phyloP scores from a whole-genome alignment of 2,113 vertebrate genomes.

The Pelvicachromis taeniatus region DNA sequence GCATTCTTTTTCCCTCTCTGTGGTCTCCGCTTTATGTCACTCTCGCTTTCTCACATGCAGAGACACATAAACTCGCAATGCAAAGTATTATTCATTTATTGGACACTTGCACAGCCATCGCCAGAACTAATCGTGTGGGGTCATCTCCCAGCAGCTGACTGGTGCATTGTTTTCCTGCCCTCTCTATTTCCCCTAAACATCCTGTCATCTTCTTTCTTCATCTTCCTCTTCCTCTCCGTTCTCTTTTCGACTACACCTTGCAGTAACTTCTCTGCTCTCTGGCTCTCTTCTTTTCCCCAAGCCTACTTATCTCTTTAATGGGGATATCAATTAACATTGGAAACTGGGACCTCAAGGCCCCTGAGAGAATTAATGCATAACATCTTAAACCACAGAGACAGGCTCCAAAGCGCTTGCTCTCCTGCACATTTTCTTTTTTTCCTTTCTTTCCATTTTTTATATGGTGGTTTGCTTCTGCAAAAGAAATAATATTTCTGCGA shows the following conservation, averaged over 20 bases:
- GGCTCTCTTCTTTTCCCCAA: slow-evolving; percentile 4
- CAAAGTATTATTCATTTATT: not conserved
- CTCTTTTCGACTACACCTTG: not conserved
- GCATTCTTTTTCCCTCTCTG: not conserved
- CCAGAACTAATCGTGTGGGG: not conserved
- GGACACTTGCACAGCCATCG: not conserved
- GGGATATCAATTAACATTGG: slow-evolving; percentile 67
- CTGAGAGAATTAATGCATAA: slow-evolving; percentile 52
- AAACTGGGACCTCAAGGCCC: slow-evolving; percentile 45
- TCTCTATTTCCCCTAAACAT: not conserved
- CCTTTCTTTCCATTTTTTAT: not conserved
- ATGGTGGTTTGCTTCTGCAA: not conserved
- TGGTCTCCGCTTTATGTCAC: not conserved
- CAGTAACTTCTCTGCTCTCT: slow-evolving; percentile 32
- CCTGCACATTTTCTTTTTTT: not conserved
- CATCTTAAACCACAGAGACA: slow-evolving; percentile 37
- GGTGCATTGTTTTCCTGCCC: not conserved
- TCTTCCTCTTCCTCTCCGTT: not conserved
- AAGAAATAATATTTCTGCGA: slow-evolving; percentile 1
- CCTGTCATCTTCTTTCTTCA: not conserved
- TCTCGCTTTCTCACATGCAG: not conserved
- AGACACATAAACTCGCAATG: not conserved
- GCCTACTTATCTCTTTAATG: slow-evolving; percentile 59
- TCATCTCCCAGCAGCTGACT: not conserved
- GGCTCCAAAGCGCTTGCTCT: not conserved